Base-by-base conservation (phyloP, 2,113 vertebrate species). In the Oenanthe melanoleuca region DNA sequence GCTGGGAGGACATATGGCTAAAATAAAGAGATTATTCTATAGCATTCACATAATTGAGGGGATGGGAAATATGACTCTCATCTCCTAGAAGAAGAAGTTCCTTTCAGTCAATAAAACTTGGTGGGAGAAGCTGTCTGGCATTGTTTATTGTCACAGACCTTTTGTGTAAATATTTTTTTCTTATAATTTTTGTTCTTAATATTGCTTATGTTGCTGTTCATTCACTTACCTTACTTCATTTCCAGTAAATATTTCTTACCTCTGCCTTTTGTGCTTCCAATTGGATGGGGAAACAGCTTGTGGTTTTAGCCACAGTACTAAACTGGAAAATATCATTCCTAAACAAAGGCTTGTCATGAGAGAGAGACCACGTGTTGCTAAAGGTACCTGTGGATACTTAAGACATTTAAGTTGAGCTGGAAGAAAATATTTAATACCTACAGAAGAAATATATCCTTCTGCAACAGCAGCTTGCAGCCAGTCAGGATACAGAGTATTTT, bases 151-250 rank as follows among this genome's bases (percentile, higher is more conserved):
- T 61, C 33, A 78, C 9, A 61, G n/a, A 8, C 12, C 14, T 45
- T 45, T 64, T 1, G 0, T 10, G 23, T 12, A 69, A 78, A 52
- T 28, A 53, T 42, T 0, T 57, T 56, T 37, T 34, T 25, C 44
- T 66, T 66, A 17, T 13, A 42, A 2, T 2, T 85, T 83, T 86
- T 66, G 1, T 57, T 42, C 25, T 31, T 86, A 59, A 53, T 61
- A 28, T 12, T 15, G 9, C 38, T 53, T 23, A 7, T 38, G 9
- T 20, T 69, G 8, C 6, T 53, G 8, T 61, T 78, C 0, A 0
- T 45, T 86, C 28, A 1, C 18, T 53, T 69, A 23, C 37, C 17
- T 28, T 31, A 26, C 19, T 69, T 19, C 9, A 44, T 26, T 33
- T 45, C 28, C 19, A 38, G 23, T 45, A 53, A 8, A 6, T 33